Percentiles rank a stretch among this genome's conserved stretches.
Conservation (phyloP, 2,113 vertebrate species). For the Mandrillus leucophaeus region DNA sequence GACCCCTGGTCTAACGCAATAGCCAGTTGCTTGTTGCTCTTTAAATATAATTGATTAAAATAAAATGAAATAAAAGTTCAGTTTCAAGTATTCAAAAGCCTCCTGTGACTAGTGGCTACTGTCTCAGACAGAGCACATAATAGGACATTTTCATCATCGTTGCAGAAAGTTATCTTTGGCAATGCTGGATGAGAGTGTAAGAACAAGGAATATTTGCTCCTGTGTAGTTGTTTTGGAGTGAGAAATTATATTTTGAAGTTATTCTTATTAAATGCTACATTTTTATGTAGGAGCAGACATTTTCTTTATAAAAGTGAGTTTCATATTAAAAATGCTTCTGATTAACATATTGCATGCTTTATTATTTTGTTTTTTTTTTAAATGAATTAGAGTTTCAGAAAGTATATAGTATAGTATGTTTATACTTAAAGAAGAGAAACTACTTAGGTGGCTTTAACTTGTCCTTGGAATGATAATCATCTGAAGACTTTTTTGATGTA, state of each 20-base stretch:
- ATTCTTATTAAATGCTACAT: background rate
- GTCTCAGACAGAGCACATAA: background rate
- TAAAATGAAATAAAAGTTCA: background rate
- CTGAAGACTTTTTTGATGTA: background rate
- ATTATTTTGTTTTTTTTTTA: background rate
- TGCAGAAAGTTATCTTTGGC: background rate
- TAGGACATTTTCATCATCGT: background rate
- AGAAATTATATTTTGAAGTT: background rate
- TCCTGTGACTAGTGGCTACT: background rate
- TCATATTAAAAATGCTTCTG: background rate
- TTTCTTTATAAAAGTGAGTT: conserved; percentile 25
- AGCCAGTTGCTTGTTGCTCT: background rate
- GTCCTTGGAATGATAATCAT: background rate
- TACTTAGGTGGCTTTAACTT: background rate
- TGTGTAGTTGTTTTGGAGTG: background rate
- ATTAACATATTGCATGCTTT: background rate
- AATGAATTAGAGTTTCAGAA: background rate
- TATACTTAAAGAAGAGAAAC: background rate
- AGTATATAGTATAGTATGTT: too few species aligned
- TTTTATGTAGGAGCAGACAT: background rate
- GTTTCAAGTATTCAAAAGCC: background rate
- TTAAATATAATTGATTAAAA: background rate
- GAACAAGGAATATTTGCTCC: background rate
- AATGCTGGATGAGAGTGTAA: background rate
- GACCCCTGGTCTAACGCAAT: too few species aligned